A percentile compares a stretch with the other conserved stretches of the same genome.
These are phyloP conservation scores for Lanius ludovicianus DNA, from an alignment of 2,113 vertebrate genomes.

Conservation along the genomic window DNA sequence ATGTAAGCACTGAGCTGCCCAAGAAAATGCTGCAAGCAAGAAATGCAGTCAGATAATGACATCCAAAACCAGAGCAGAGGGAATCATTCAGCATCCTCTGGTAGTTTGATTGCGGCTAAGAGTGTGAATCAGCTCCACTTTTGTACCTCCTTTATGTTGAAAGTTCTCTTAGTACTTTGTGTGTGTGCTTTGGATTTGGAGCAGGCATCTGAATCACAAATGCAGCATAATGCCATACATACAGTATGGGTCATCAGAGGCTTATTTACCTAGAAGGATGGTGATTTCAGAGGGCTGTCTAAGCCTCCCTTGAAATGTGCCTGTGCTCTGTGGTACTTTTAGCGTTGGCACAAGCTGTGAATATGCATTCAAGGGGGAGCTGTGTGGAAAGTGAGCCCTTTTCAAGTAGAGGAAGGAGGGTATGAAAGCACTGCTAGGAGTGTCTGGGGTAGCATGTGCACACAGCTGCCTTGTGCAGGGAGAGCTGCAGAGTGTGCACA, in stretches of 20 bases:
- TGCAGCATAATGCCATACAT: background rate
- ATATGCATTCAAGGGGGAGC: background rate
- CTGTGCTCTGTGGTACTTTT: background rate
- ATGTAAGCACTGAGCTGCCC: conserved; percentile 33
- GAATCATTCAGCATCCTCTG: conserved; percentile 62
- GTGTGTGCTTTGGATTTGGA: conserved; percentile 25
- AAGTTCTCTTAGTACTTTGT: conserved; percentile 25
- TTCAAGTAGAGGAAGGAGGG: background rate
- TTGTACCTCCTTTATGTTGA: conserved; percentile 9
- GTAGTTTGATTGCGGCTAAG: conserved; percentile 58
- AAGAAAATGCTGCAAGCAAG: conserved; percentile 58
- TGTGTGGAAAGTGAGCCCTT: background rate
- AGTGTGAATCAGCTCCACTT: conserved; percentile 40
- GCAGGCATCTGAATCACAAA: conserved; percentile 35
- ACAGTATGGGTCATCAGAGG: background rate
- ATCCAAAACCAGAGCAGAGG: conserved; percentile 49
- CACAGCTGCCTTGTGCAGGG: background rate
- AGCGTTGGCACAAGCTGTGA: background rate
- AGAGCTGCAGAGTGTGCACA: background rate
- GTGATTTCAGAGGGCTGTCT: conserved; percentile 10
- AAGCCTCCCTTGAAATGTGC: background rate
- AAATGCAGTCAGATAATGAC: conserved; percentile 65
- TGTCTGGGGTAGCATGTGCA: background rate
- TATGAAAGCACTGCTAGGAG: background rate
- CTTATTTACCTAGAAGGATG: conserved; percentile 17